These are phyloP conservation scores for Axea sp. DNA, from an alignment of 2,888 invertebrate species.

Conservation along the genomic window DNA sequence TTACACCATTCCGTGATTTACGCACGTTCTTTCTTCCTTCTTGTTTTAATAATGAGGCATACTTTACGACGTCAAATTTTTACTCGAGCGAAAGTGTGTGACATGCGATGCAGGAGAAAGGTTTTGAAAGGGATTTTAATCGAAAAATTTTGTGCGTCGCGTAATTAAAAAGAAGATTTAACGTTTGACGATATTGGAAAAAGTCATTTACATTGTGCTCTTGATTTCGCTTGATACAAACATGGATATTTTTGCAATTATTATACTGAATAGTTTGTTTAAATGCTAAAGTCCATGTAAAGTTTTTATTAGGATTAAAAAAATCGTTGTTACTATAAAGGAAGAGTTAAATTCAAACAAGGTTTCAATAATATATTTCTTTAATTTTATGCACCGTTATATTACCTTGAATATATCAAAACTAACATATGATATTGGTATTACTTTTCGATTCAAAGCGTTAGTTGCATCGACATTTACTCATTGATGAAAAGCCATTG, in stretches of 20 bases:
- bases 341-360: too few species aligned
- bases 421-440: too few species aligned
- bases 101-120: not conserved
- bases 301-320: not conserved
- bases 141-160: slow-evolving; percentile 13
- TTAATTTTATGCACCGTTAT: too few species aligned
- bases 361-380: too few species aligned
- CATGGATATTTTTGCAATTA: not conserved
- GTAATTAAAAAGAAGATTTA: slow-evolving; percentile 38
- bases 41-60: slow-evolving; percentile 25
- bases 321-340: too few species aligned
- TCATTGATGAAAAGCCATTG: too few species aligned
- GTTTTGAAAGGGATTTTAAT: slow-evolving; percentile 7
- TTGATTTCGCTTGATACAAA: not conserved
- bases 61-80: slow-evolving; percentile 39
- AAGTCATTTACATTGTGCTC: not conserved
- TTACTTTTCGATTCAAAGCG: too few species aligned
- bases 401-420: too few species aligned
- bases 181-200: slow-evolving; percentile 10
- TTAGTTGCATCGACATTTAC: too few species aligned
- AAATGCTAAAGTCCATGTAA: not conserved
- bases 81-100: not conserved
- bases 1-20: slow-evolving; percentile 46
- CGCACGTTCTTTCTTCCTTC: too few species aligned
- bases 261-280: not conserved